Base-by-base conservation (phyloP, 2,888 invertebrate genomes). In the Metalampra italica region DNA sequence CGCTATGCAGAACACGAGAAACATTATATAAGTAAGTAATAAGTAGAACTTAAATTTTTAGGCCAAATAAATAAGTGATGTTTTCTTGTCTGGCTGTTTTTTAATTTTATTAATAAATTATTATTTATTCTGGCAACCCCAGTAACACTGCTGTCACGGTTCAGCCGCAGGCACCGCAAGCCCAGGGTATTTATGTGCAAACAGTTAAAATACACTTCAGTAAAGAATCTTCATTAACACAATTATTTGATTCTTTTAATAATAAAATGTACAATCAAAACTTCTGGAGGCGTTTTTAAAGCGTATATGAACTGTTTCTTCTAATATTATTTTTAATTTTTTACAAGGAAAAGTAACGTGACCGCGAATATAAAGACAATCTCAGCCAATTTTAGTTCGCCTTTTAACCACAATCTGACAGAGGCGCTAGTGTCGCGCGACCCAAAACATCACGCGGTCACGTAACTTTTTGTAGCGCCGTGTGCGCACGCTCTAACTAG, bases 401-500 rank as follows among this genome's bases (percentile, higher is more conserved):
- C 13, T 14, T 39, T 39, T 15, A 7, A 13, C 15, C 39, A 14
- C 38, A 22, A 22, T 5, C 5, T 22, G n/a, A 12, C 1, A 39
- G 11, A 14, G 15, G 15, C 39, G 39, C 15, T 39, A 39, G 9
- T 39, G 8, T 13, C 14, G 14, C 39, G 7, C 11, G 36, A 36
- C 5, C 30, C 8, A 32, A 11, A 32, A 32, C 7, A 13, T 14
- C 22, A n/a, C 41, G 22, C 12, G 22, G 48, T 40, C 43, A 48
- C 48, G 41, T 45, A 29, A 46, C 40, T 52, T 64, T 65, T 56
- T 56, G 72, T 66, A 76, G 79, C 80, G 81, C 78, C 66, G 74
- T 78, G 76, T 76, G 78, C 78, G 77, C 80, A 75, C 78, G 71
- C 72, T 66, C 77, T 78, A 76, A 66, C 73, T 73, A 72, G 72